phyloP scores from a whole-genome alignment of 2,797 vertebrate genomes.

The Cossypha heuglini region DNA sequence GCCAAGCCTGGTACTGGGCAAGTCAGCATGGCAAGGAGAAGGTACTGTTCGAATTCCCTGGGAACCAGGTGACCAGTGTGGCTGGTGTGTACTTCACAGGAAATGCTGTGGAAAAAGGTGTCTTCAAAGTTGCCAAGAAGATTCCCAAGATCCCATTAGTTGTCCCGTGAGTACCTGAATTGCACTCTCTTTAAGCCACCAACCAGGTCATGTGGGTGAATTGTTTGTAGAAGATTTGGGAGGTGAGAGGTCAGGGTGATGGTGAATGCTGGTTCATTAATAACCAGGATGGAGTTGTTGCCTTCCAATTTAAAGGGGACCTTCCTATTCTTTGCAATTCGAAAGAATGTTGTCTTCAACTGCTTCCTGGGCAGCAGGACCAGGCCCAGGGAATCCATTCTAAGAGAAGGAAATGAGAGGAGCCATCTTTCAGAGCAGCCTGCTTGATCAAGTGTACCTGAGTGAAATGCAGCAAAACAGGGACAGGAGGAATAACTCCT shows the following conservation, averaged over 20 bases:
- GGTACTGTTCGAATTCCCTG: slow-evolving; percentile 72
- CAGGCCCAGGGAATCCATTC: background rate
- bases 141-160: slow-evolving; percentile 69
- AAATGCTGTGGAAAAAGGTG: slow-evolving; percentile 57
- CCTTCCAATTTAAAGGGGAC: background rate
- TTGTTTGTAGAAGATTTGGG: background rate
- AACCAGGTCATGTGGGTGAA: background rate
- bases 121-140: slow-evolving; percentile 70
- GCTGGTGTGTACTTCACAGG: slow-evolving; percentile 76
- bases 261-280: background rate
- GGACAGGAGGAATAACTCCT: background rate
- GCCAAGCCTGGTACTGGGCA: slow-evolving; percentile 76
- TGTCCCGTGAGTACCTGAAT: slow-evolving; percentile 68
- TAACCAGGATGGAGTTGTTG: background rate
- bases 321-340: background rate
- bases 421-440: background rate
- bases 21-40: slow-evolving; percentile 56
- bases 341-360: background rate
- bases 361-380: background rate
- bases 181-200: background rate
- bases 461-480: background rate
- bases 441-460: background rate
- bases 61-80: slow-evolving; percentile 73
- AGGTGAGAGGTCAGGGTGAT: background rate
- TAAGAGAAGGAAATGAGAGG: background rate